Evolutionary conservation across 2,797 vertebrate species (phyloP), one percentile per base, ranked within the genome.

Genomic region (Acanthis flammea): DNA sequence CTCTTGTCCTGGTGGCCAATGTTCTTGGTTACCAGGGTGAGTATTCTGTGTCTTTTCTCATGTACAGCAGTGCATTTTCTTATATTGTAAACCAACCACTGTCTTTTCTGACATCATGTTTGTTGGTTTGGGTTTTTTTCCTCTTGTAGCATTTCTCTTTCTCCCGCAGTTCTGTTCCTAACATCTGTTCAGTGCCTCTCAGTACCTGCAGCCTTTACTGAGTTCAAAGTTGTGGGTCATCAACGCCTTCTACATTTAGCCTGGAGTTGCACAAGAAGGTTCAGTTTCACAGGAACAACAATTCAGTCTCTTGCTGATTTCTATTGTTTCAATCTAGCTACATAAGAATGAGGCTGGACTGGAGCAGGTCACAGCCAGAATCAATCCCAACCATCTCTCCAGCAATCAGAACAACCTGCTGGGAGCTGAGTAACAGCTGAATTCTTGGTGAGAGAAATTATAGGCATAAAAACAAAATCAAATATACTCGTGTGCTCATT

Each of bases 371-470:
- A 74, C 76, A 97, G 94, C 42, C 30, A 0, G 77, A 97, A 93
- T 95, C 85, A 90, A 79, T 97, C 93, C 93, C 78, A 70, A 39
- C 79, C 53, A 81, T 84, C 73, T 71, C 94, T 92, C 77, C 45
- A 93, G 95, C 94, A 96, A 96, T 96, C 78, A 86, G 92, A 96
- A 86, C 65, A 94, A 74, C 90, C 90, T 93, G 93, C 65, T 90
- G 90, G 63, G 78, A 78, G 61, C 62, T 47, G 76, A 94, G 68
- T 88, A 97, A 97, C 17, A 3, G 86, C 62, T 75, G 82, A 92
- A 88, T 66, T 92, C 95, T 95, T 83, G 73, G 73, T 83, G 66
- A 95, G 63, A 88, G 79, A 88, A 94, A 94, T 96, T 91, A 92
- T 25, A 96, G 90, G 50, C 94, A 90, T 92, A 94, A 94, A 76